Evolutionary conservation across 2,113 vertebrate species (phyloP), one percentile per base, ranked within the genome.

Genomic region (Gobio gobio): DNA sequence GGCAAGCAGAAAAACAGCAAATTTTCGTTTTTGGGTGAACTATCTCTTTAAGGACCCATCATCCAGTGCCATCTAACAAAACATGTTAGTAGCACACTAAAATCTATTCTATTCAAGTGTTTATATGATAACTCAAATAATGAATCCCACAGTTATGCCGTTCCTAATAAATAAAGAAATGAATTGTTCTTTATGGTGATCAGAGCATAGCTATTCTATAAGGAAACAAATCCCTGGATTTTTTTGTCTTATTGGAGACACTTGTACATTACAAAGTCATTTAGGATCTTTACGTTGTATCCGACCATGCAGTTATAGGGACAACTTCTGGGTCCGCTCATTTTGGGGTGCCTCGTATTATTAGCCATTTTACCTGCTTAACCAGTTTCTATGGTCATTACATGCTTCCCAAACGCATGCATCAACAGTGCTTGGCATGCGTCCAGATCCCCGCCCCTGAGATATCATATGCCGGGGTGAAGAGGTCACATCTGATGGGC

Each of bases 381-480:
- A 58, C 58, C 5, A 8, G 75, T 59, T 78, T 58, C 10, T 78
- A 3, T 22, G 56, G 22, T 79, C 36, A 79, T 43, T 59, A 59
- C 59, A 77, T 49, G 24, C 16, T 33, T 22, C 49, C 13, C 14
- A 79, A 61, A 26, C 8, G 1, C 77, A 63, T 45, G 10, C 33
- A 77, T 77, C 8, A 36, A 40, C 16, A 68, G 26, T 68, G 18
- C 61, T 51, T 33, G 78, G 91, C 91, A 93, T 92, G 91, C 85
- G 86, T 87, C 74, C 85, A 47, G 82, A 45, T 33, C 33, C 77
- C 89, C 89, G 86, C 91, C 92, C 90, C 88, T 86, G 75, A 64
- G 64, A 82, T 87, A 90, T 81, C 87, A 80, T 84, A 87, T 70
- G 63, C 66, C 16, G 76, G 47, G 89, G 90, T 92, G 91, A 91